phyloP scores from a whole-genome alignment of 2,888 invertebrate species.

The Agrochola lychnidis region DNA sequence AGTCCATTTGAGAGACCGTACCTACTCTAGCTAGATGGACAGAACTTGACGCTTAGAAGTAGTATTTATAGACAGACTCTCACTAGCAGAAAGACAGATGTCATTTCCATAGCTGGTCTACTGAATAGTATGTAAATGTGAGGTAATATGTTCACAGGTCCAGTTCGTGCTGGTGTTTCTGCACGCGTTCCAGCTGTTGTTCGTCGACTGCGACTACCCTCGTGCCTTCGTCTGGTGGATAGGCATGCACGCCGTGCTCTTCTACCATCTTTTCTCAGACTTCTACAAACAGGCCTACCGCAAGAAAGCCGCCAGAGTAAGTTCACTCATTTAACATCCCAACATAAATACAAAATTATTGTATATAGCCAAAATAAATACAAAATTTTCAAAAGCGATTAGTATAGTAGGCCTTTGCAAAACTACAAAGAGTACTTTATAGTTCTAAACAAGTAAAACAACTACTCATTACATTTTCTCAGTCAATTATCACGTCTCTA shows the following conservation, averaged over 20 bases:
- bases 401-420: neutral
- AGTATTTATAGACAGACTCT: neutral
- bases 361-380: too few relatives aligned
- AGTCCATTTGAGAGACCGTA: neutral
- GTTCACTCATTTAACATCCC: constrained; percentile 18
- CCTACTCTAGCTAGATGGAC: neutral
- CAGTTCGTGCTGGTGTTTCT: constrained; percentile 97
- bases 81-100: too few relatives aligned
- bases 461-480: constrained; percentile 32
- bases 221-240: constrained; percentile 97
- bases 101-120: neutral
- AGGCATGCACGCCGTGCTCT: constrained; percentile 97
- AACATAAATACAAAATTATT: too few relatives aligned
- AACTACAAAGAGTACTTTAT: constrained; percentile 22
- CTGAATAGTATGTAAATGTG: neutral
- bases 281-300: constrained; percentile 96
- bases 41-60: neutral
- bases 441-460: constrained; percentile 36
- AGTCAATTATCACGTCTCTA: constrained; percentile 31
- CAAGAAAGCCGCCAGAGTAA: constrained; percentile 81
- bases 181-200: constrained; percentile 97
- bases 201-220: constrained; percentile 97
- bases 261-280: constrained; percentile 97
- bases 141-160: constrained; percentile 85
- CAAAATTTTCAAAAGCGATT: neutral